phyloP scores from a whole-genome alignment of 2,888 invertebrate genomes.

The Abrostola tripartita region DNA sequence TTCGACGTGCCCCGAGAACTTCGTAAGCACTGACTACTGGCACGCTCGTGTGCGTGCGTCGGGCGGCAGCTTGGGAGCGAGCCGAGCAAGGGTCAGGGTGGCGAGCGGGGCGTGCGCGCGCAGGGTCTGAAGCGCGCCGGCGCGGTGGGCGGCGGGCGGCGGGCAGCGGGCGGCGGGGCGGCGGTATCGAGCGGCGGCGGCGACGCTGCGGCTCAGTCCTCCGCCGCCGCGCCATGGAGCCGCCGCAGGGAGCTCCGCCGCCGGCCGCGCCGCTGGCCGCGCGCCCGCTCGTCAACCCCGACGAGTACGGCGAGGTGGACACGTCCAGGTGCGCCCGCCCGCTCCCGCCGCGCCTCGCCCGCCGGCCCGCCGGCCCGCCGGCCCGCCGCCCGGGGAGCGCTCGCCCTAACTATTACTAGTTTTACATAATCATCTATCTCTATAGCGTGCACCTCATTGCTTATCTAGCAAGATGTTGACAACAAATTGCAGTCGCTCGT shows the following conservation, averaged over 20 bases:
- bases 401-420: neutral
- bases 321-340: constrained; percentile 89
- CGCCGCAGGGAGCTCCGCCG: constrained; percentile 58
- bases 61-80: neutral
- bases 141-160: constrained; percentile 17
- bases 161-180: constrained; percentile 12
- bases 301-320: constrained; percentile 95
- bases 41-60: neutral
- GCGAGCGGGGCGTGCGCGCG: constrained; percentile 9
- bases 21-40: neutral
- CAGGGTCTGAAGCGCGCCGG: constrained; percentile 14
- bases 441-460: neutral
- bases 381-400: neutral
- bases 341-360: constrained; percentile 53
- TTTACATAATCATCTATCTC: neutral
- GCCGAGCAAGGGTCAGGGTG: neutral
- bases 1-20: neutral
- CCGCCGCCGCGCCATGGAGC: constrained; percentile 72
- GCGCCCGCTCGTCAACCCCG: constrained; percentile 94
- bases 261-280: constrained; percentile 60
- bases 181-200: constrained; percentile 43
- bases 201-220: constrained; percentile 45
- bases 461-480: neutral
- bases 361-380: neutral
- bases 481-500: neutral